A percentile compares a stretch with the other conserved stretches of the same genome.
Evolutionary conservation across 2,113 vertebrate species (phyloP).

Genomic region (Lanius collurio): DNA sequence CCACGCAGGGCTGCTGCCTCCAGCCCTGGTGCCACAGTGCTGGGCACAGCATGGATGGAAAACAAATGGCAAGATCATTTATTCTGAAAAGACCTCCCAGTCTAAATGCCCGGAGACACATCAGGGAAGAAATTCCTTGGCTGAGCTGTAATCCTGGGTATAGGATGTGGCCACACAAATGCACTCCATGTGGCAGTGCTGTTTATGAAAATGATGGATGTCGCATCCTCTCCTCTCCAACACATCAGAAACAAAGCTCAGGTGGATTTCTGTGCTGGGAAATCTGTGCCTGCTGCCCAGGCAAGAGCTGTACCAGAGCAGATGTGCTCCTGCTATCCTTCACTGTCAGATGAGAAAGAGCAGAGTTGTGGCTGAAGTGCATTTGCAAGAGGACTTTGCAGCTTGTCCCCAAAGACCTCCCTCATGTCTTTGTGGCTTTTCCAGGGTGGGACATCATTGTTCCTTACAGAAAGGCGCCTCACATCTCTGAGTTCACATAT

Average conservation of each 20-base stretch:
- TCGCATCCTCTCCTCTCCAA: background rate
- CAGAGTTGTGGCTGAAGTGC: background rate
- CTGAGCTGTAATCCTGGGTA: background rate
- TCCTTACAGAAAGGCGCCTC: background rate
- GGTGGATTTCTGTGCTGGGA: background rate
- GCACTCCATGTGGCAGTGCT: background rate
- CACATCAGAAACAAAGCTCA: slow-evolving; percentile 9
- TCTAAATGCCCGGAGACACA: background rate
- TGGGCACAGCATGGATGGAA: background rate
- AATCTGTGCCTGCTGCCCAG: slow-evolving; percentile 2
- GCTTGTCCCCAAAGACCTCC: background rate
- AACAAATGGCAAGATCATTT: slow-evolving; percentile 32
- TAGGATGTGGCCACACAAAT: slow-evolving; percentile 33
- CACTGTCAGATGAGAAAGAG: background rate
- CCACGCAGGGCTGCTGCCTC: background rate
- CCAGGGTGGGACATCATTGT: background rate
- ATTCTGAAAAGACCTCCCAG: slow-evolving; percentile 40
- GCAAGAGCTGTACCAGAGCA: background rate
- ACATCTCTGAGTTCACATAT: background rate
- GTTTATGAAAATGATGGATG: slow-evolving; percentile 35
- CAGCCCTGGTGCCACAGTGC: background rate
- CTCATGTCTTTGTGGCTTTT: background rate
- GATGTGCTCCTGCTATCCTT: background rate
- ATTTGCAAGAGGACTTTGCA: background rate
- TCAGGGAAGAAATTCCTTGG: slow-evolving; percentile 42